phyloP scores from a whole-genome alignment of 1,140 invertebrate species.

The Hydropsyche tenuis region DNA sequence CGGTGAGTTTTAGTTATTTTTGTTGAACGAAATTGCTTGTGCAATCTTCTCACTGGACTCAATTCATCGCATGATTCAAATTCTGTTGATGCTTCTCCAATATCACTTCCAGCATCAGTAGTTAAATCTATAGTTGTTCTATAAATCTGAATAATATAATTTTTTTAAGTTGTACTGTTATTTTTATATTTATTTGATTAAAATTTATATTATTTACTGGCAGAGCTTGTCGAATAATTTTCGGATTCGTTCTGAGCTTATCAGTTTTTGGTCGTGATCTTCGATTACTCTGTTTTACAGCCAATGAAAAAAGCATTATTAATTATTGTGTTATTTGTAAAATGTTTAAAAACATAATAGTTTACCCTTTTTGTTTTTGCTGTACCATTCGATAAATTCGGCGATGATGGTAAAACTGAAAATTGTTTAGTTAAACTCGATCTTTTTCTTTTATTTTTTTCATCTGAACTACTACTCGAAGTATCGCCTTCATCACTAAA shows the following conservation, averaged over 20 bases:
- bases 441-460: conserved; percentile 51
- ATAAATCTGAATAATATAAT: conserved; percentile 55
- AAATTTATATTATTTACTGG: conserved; percentile 38
- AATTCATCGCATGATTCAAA: conserved; percentile 59
- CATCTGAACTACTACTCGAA: conserved; percentile 69
- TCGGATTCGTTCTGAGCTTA: conserved; percentile 52
- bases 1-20: conserved; percentile 56
- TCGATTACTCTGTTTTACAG: conserved; percentile 40
- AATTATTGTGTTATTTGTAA: conserved; percentile 19
- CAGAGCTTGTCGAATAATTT: conserved; percentile 44
- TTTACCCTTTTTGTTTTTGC: conserved; percentile 51
- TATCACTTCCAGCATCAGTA: conserved; percentile 59
- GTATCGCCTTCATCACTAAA: conserved; percentile 78
- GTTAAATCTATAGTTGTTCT: conserved; percentile 62
- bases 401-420: conserved; percentile 57
- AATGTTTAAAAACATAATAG: not conserved
- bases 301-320: not conserved
- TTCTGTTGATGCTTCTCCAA: conserved; percentile 54
- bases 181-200: not conserved
- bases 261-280: conserved; percentile 55
- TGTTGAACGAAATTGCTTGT: conserved; percentile 56
- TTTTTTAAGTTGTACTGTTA: not conserved
- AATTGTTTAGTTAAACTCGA: conserved; percentile 27
- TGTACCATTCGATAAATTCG: conserved; percentile 55
- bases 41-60: conserved; percentile 58